Conservation (phyloP, 2,888 invertebrate species). For the Penaeus monodon region DNA sequence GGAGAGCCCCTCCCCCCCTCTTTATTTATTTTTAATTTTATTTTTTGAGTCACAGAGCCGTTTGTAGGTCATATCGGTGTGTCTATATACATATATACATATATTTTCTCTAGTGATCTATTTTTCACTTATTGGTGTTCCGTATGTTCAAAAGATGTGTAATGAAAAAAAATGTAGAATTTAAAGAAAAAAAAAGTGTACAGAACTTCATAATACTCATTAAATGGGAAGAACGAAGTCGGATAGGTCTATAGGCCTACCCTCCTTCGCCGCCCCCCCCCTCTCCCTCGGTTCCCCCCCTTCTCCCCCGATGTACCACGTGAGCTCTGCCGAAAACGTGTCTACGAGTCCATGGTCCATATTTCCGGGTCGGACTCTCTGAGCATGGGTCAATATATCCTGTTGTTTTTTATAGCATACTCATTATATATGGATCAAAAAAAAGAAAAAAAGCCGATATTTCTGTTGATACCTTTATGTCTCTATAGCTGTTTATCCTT, state of each 20-base stretch:
- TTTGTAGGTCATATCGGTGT: too few relatives aligned
- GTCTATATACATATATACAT: too few relatives aligned
- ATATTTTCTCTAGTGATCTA: too few relatives aligned
- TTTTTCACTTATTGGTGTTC: too few relatives aligned
- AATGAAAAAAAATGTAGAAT: too few relatives aligned
- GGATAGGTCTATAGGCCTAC: neutral
- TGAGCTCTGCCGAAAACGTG: too few relatives aligned
- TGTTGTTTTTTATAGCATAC: constrained; percentile 3
- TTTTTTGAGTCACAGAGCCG: too few relatives aligned
- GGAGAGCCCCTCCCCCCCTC: constrained; percentile 4
- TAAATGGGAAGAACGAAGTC: too few relatives aligned
- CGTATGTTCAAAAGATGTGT: too few relatives aligned
- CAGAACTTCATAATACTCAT: too few relatives aligned
- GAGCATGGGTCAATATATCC: neutral
- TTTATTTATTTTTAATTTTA: neutral
- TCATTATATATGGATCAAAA: constrained; percentile 35
- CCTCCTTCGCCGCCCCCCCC: constrained; percentile 13
- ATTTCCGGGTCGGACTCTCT: constrained; percentile 46
- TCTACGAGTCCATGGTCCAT: constrained; percentile 15
- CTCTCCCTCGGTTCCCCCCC: constrained; percentile 4
- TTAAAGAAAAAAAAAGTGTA: too few relatives aligned
- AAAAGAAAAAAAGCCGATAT: neutral
- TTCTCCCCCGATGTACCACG: neutral
- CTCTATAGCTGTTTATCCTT: constrained; percentile 20
- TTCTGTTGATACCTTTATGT: constrained; percentile 22